Evolutionary conservation across 2,113 vertebrate genomes (phyloP).

Genomic region (Regulus satrapa): DNA sequence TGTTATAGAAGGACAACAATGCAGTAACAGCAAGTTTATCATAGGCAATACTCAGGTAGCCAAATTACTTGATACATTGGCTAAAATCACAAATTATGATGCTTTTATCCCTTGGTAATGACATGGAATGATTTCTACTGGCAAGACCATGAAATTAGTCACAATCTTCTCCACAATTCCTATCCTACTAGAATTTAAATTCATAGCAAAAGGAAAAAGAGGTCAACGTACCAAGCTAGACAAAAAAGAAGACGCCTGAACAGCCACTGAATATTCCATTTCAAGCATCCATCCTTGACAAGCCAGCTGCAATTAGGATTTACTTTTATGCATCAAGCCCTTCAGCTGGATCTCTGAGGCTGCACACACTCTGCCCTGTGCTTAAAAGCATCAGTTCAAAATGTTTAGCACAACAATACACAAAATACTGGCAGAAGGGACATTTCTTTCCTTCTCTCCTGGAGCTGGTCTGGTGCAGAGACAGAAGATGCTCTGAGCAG

Average conservation of each 20-base stretch:
- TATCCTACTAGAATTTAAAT: not conserved
- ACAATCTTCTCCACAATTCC: not conserved
- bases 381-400: not conserved
- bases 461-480: not conserved
- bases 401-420: not conserved
- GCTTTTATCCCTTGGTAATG: not conserved
- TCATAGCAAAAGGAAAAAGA: not conserved
- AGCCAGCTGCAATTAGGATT: slow-evolving; percentile 8
- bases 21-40: not conserved
- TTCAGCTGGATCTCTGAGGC: not conserved
- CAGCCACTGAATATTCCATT: not conserved
- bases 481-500: not conserved
- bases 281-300: slow-evolving; percentile 5
- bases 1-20: not conserved
- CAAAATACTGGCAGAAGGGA: not conserved
- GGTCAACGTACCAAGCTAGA: not conserved
- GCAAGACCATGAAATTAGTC: not conserved
- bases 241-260: not conserved
- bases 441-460: not conserved
- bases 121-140: not conserved
- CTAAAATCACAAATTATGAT: not conserved
- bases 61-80: not conserved
- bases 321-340: not conserved
- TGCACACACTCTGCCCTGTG: not conserved
- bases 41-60: not conserved